Evolutionary conservation across 2,888 invertebrate genomes (phyloP).

Genomic region (Zele albiditarsus): DNA sequence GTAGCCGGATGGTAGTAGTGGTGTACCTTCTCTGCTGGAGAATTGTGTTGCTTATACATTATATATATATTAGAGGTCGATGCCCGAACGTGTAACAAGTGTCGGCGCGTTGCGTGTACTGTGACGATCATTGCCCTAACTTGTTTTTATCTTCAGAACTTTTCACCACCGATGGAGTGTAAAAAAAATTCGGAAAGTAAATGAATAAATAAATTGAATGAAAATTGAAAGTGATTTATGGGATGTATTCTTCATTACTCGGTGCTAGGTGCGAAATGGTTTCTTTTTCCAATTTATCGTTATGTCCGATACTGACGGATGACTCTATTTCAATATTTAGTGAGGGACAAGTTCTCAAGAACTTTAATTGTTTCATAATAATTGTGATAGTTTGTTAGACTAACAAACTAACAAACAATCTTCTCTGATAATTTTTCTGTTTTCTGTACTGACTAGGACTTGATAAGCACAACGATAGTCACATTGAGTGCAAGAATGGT

Average conservation of each 20-base stretch:
- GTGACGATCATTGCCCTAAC: slow-evolving; percentile 49
- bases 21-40: background rate
- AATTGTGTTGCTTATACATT: slow-evolving; percentile 3
- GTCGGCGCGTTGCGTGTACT: slow-evolving; percentile 45
- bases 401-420: no score
- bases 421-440: no score
- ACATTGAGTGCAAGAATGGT: no score
- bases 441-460: no score
- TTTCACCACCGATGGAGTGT: slow-evolving; percentile 39
- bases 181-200: slow-evolving; percentile 31
- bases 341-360: no score
- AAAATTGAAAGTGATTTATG: background rate
- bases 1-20: background rate
- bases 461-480: no score
- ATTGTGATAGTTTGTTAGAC: no score
- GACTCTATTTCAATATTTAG: no score
- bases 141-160: slow-evolving; percentile 35
- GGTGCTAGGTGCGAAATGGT: no score
- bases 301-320: no score
- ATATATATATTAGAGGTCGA: slow-evolving; percentile 53
- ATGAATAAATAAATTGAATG: slow-evolving; percentile 33
- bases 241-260: background rate
- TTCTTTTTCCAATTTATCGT: no score
- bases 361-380: no score
- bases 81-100: slow-evolving; percentile 59